Evolutionary conservation across 2,797 vertebrate genomes (phyloP).

Genomic region (Bucorvus abyssinicus): DNA sequence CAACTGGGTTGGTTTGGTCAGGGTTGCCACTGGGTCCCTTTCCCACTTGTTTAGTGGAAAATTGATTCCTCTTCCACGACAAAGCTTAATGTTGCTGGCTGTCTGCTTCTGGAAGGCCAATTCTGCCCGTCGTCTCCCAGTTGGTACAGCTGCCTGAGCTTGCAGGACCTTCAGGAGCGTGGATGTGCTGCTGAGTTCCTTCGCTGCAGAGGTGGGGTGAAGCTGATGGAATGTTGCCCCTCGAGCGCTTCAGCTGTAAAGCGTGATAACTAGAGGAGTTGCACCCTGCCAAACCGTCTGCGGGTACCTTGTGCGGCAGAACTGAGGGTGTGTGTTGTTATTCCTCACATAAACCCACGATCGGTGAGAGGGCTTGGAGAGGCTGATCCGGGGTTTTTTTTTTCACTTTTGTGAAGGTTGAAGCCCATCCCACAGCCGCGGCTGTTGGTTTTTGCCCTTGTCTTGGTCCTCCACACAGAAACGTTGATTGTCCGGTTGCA

Average conservation of each 20-base stretch:
- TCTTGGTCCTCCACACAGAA: not conserved
- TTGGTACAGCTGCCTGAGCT: not conserved
- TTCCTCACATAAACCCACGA: not conserved
- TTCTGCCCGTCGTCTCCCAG: not conserved
- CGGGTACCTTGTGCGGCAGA: not conserved
- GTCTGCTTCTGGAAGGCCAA: not conserved
- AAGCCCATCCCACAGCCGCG: not conserved
- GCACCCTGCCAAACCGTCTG: not conserved
- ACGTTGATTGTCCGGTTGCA: not conserved
- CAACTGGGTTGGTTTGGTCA: not conserved
- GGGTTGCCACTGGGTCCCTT: not conserved
- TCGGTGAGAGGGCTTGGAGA: not conserved
- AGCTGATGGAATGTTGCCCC: not conserved
- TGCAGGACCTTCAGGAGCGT: not conserved
- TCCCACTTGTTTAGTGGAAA: not conserved
- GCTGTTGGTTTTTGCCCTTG: not conserved
- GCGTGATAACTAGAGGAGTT: not conserved
- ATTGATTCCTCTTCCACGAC: not conserved
- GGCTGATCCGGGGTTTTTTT: accelerated
- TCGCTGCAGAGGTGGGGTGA: not conserved
- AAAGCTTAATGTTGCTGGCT: not conserved
- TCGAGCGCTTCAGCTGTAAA: not conserved
- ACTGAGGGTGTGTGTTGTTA: not conserved
- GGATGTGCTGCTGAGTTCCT: not conserved
- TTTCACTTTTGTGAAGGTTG: not conserved